phyloP scores from a whole-genome alignment of 2,888 invertebrate species.

The Drosophila testacea region DNA sequence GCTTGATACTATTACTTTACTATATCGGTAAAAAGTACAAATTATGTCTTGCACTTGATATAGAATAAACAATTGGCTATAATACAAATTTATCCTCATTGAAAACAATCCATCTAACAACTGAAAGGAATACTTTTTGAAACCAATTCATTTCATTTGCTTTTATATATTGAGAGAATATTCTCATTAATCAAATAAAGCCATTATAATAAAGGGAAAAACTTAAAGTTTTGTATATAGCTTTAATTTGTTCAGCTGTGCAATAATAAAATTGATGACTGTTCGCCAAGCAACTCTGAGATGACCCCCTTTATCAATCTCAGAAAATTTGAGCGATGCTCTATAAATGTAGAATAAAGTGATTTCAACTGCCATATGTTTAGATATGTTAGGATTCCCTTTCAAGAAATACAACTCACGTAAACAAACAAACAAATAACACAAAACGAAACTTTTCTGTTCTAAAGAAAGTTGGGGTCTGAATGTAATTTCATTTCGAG shows the following conservation, averaged over 20 bases:
- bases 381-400: conserved; percentile 40
- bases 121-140: neutral
- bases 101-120: neutral
- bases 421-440: conserved; percentile 33
- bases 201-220: neutral
- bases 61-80: too few relatives aligned
- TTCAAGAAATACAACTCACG: conserved; percentile 10
- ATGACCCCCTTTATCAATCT: conserved; percentile 15
- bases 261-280: conserved; percentile 32
- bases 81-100: neutral
- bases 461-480: conserved; percentile 39
- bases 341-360: conserved; percentile 45
- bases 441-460: conserved; percentile 51
- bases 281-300: neutral
- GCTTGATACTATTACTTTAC: too few relatives aligned
- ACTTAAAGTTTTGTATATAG: neutral
- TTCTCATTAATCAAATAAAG: conserved; percentile 19
- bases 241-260: neutral
- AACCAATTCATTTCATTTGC: neutral
- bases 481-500: conserved; percentile 45
- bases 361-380: conserved; percentile 53
- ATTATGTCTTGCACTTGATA: too few relatives aligned
- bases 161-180: neutral
- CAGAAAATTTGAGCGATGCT: conserved; percentile 26
- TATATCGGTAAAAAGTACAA: too few relatives aligned